Base-by-base conservation (phyloP, 2,888 invertebrate species). In the Cantharis flavilabris region DNA sequence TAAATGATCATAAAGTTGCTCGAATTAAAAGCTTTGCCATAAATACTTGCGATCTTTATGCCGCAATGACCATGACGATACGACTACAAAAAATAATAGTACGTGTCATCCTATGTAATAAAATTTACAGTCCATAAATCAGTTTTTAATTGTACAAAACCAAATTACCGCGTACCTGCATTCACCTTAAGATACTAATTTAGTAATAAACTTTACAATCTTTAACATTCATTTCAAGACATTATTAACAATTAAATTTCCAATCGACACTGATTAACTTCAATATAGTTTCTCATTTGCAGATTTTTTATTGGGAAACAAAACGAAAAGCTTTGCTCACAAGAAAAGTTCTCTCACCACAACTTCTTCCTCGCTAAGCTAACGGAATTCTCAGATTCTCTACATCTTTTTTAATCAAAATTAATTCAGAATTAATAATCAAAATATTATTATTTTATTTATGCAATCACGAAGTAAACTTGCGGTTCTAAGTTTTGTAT, bases 111-210 rank as follows among this genome's bases (percentile, higher is more conserved):
- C 82, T 81, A 83, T 84, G 84, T 86, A 85, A 86, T 86, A 86
- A 86, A 86, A 85, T 84, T 86, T 86, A 86, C 85, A 82, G 86
- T 82, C 85, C 79, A 82, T 86, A 86, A 86, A 86, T 86, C 86
- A 85, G 83, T 83, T 84, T 84, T 86, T 85, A 85, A 83, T 81
- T 80, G 82, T 80, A 71, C 76, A 71, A 75, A 78, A 71, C 76
- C 70, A 73, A 78, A 78, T 77, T 77, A 74, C 75, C 63, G 30
- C 70, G 49, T 73, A 23, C 64, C 71, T 77, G 65, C 67, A 73
- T 62, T 70, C 65, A 70, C 69, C 62, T 28, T 16, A 76, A 33
- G 73, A 64, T 65, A 70, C 76, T 76, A 76, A 76, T 76, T 76
- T 76, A 70, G 62, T 69, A 70, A 76, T 76, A 76, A 76, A 76